Evolutionary conservation across 2,888 invertebrate species (phyloP).

Genomic region (Labia minor): DNA sequence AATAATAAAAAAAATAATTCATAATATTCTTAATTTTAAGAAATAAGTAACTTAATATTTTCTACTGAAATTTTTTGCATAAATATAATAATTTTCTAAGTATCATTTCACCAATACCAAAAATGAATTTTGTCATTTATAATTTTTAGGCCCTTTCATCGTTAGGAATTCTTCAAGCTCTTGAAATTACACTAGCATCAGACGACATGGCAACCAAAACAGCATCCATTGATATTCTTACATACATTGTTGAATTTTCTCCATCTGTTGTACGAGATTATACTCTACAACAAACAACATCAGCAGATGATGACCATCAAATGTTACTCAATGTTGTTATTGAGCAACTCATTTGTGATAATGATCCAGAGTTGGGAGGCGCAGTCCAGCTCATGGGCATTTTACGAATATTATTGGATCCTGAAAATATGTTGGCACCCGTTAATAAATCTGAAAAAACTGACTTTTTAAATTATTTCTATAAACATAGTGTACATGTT

Average conservation of each 20-base stretch:
- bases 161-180: constrained; percentile 75
- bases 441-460: constrained; percentile 93
- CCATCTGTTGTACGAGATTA: constrained; percentile 95
- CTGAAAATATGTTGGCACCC: constrained; percentile 93
- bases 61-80: too few relatives aligned
- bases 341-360: constrained; percentile 94
- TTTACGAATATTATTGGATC: constrained; percentile 82
- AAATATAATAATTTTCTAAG: too few relatives aligned
- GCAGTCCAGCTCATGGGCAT: constrained; percentile 96
- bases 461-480: constrained; percentile 96
- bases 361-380: constrained; percentile 92
- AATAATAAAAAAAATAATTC: too few relatives aligned
- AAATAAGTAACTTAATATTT: too few relatives aligned
- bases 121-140: not conserved
- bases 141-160: constrained; percentile 58
- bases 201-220: constrained; percentile 90
- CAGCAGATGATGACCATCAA: constrained; percentile 39
- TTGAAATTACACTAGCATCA: constrained; percentile 83
- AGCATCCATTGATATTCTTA: constrained; percentile 95
- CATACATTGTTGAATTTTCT: constrained; percentile 96
- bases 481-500: constrained; percentile 94
- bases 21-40: too few relatives aligned
- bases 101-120: too few relatives aligned
- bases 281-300: constrained; percentile 66
- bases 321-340: constrained; percentile 91